A percentile compares a stretch with the other conserved stretches of the same genome.
phyloP scores from a whole-genome alignment of 1,140 invertebrate genomes.

The Drosophila azteca region DNA sequence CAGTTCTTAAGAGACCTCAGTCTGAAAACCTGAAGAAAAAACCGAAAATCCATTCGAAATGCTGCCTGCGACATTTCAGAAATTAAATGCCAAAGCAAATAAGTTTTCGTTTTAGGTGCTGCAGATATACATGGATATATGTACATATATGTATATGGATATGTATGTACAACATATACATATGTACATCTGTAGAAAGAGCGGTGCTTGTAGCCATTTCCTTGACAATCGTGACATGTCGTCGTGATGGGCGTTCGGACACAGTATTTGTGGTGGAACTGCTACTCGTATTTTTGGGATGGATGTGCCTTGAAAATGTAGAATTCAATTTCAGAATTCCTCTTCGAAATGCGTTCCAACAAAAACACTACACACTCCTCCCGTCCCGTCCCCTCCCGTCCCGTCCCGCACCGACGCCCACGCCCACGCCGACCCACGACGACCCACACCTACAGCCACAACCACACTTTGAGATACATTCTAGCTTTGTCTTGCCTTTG shows the following conservation, averaged over 20 bases:
- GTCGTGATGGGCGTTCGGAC: constrained; percentile 30
- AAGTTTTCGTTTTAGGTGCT: constrained; percentile 25
- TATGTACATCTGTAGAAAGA: constrained; percentile 28
- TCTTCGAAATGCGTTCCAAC: constrained; percentile 50
- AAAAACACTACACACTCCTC: neutral
- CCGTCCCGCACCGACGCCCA: neutral
- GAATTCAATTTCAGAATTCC: constrained; percentile 4
- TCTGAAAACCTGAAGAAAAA: constrained; percentile 4
- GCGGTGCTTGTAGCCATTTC: constrained; percentile 33
- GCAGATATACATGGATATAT: constrained; percentile 23
- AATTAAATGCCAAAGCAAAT: constrained; percentile 73
- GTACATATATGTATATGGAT: constrained; percentile 7
- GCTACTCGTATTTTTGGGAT: constrained; percentile 29
- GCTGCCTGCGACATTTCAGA: constrained; percentile 60
- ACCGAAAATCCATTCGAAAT: constrained; percentile 50
- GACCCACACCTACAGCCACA: constrained; percentile 4
- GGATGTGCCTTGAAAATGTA: neutral
- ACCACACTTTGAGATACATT: constrained; percentile 30
- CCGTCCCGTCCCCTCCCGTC: too few relatives aligned
- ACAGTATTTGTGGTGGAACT: constrained; percentile 32
- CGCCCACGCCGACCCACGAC: constrained; percentile 9
- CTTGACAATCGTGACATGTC: constrained; percentile 45
- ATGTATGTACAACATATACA: constrained; percentile 11
- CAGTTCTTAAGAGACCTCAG: constrained; percentile 9
- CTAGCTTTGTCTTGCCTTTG: constrained; percentile 42